A percentile compares a stretch with the other conserved stretches of the same genome.
Evolutionary conservation across 2,888 invertebrate species (phyloP).

Genomic region (Rutpela maculata): DNA sequence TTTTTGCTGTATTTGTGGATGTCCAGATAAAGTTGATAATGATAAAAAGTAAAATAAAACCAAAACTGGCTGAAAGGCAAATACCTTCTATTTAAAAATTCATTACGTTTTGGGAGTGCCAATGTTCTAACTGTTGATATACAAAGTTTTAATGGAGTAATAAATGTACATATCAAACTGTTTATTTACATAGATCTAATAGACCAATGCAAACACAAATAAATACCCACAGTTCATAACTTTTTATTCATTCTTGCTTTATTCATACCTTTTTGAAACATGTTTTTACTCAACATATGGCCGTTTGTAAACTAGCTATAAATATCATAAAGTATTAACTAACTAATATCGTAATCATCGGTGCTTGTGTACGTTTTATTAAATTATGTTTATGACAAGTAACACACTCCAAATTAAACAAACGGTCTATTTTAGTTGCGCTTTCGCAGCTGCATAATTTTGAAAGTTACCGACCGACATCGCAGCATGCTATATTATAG

Average conservation of each 20-base stretch:
- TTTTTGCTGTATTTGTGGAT: too few relatives aligned
- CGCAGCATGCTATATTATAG: neutral
- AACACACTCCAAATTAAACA: conserved; percentile 49
- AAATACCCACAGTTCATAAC: too few relatives aligned
- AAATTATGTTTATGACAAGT: conserved; percentile 46
- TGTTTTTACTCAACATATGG: neutral
- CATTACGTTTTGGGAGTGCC: too few relatives aligned
- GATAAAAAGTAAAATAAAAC: too few relatives aligned
- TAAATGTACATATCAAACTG: too few relatives aligned
- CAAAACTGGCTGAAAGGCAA: too few relatives aligned
- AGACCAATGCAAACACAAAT: too few relatives aligned
- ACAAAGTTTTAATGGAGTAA: too few relatives aligned
- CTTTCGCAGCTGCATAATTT: conserved; percentile 15
- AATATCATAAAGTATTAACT: neutral
- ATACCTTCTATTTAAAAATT: too few relatives aligned
- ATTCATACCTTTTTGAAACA: neutral
- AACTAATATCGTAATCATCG: conserved; percentile 8
- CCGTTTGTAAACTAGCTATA: conserved; percentile 17
- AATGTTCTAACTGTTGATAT: too few relatives aligned
- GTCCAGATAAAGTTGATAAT: too few relatives aligned
- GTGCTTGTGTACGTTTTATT: conserved; percentile 14
- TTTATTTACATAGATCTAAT: too few relatives aligned
- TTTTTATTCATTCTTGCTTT: neutral
- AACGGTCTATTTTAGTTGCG: conserved; percentile 44
- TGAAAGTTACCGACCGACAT: conserved; percentile 18